Conservation (phyloP, 1,140 invertebrate species). For the Eupristina koningsbergeri region DNA sequence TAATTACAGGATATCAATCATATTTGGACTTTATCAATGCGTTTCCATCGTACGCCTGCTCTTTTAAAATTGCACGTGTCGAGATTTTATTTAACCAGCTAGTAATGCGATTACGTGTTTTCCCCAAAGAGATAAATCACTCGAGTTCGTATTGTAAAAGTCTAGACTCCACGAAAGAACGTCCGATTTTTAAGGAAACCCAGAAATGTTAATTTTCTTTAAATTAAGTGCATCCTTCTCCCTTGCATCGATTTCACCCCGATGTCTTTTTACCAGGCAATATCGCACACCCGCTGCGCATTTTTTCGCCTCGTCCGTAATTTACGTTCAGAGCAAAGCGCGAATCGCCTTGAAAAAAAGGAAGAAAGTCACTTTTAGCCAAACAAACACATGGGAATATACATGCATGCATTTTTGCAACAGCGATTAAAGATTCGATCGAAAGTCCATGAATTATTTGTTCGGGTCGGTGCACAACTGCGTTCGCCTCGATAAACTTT, state of each 20-base stretch:
- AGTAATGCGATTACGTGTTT: no score
- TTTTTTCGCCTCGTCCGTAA: slow-evolving; percentile 21
- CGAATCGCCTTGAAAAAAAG: not conserved
- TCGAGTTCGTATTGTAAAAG: not conserved
- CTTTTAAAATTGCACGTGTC: no score
- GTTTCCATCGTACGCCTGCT: not conserved
- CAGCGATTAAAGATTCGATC: slow-evolving; percentile 57
- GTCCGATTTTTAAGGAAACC: not conserved
- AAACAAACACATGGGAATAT: no score
- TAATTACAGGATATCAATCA: no score
- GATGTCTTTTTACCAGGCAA: not conserved
- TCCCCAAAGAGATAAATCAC: not conserved
- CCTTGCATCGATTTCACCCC: not conserved
- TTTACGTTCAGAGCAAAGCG: not conserved
- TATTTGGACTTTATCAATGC: no score
- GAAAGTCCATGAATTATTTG: slow-evolving; percentile 60
- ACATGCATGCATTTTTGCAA: slow-evolving; percentile 23
- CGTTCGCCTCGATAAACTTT: slow-evolving; percentile 8
- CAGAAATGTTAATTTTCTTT: not conserved
- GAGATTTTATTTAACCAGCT: no score
- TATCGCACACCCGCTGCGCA: not conserved
- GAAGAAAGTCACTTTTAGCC: not conserved
- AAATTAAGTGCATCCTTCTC: not conserved
- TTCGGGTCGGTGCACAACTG: slow-evolving; percentile 21
- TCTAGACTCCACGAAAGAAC: not conserved